Conservation (phyloP, 2,888 invertebrate species). For the Exephanes ischioxanthus region DNA sequence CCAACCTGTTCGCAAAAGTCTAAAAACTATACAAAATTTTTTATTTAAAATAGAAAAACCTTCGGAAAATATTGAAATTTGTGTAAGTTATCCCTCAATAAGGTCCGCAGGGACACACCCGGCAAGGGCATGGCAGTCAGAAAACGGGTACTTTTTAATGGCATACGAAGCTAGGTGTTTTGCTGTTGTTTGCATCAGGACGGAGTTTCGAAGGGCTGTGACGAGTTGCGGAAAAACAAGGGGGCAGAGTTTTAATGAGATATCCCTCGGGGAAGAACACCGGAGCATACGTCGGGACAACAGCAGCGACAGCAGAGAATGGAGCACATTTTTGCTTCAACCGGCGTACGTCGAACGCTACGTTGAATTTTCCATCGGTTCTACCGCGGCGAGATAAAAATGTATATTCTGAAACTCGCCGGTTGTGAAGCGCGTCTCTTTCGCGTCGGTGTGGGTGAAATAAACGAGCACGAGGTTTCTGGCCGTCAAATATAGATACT, state of each 20-base stretch:
- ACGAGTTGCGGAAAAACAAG: slow-evolving; percentile 1
- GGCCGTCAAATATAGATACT: not conserved
- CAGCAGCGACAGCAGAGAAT: slow-evolving; percentile 17
- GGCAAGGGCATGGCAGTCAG: too few species aligned
- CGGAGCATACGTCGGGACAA: not conserved
- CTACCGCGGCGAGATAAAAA: slow-evolving; percentile 16
- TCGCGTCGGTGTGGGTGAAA: slow-evolving; percentile 5
- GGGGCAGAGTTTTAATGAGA: slow-evolving; percentile 32
- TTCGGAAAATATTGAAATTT: too few species aligned
- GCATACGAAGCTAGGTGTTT: not conserved
- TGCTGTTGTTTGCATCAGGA: slow-evolving; percentile 2
- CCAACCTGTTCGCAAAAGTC: too few species aligned
- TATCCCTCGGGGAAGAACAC: slow-evolving; percentile 20
- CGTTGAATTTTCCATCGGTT: slow-evolving; percentile 39
- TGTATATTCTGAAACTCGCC: slow-evolving; percentile 22
- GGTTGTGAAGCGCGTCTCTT: not conserved
- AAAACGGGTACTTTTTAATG: too few species aligned
- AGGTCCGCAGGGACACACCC: too few species aligned
- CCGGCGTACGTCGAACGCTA: slow-evolving; percentile 18
- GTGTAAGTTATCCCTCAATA: too few species aligned
- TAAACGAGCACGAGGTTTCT: slow-evolving; percentile 2
- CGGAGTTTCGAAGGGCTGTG: slow-evolving; percentile 14
- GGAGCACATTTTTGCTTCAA: slow-evolving; percentile 14
- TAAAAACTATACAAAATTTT: too few species aligned
- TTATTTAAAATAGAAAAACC: too few species aligned